phyloP scores from a whole-genome alignment of 2,888 invertebrate genomes.

The Eudiplozoon nipponicum region DNA sequence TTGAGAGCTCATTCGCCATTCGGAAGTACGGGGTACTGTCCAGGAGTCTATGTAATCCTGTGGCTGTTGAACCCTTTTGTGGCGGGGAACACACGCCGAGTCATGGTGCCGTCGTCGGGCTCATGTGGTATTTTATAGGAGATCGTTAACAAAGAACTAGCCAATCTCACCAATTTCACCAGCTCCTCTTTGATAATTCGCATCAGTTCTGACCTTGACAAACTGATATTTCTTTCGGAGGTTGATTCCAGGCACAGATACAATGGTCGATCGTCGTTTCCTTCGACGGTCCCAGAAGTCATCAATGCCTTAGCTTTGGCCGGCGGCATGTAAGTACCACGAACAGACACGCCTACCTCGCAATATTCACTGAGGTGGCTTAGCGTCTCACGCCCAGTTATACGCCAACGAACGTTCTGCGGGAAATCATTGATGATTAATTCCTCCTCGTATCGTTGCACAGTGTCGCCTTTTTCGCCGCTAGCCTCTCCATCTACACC shows the following conservation, averaged over 20 bases:
- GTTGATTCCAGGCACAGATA: conserved; percentile 95
- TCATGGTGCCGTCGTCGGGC: no score
- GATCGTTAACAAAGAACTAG: no score
- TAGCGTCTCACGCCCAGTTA: conserved; percentile 62
- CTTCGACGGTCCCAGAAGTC: conserved; percentile 34
- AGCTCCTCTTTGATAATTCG: conserved; percentile 86
- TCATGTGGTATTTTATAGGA: no score
- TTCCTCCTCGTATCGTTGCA: conserved; percentile 58
- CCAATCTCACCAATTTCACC: conserved; percentile 29
- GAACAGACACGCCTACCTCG: conserved; percentile 83
- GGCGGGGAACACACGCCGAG: no score
- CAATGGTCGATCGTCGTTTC: conserved; percentile 44
- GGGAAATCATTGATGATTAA: conserved; percentile 98
- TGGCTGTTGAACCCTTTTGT: no score
- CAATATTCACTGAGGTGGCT: conserved; percentile 93
- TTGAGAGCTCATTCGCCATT: no score
- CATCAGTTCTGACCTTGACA: conserved; percentile 44
- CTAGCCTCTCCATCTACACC: no score
- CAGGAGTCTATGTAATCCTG: no score
- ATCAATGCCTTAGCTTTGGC: conserved; percentile 49
- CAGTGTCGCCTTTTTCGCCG: conserved; percentile 21
- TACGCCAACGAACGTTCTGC: conserved; percentile 83
- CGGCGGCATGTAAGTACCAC: conserved; percentile 64
- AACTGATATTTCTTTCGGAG: conserved; percentile 45
- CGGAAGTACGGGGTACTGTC: no score